These are phyloP conservation scores for Mayetiola destructor DNA, from an alignment of 2,888 invertebrate genomes.

Conservation along the genomic window DNA sequence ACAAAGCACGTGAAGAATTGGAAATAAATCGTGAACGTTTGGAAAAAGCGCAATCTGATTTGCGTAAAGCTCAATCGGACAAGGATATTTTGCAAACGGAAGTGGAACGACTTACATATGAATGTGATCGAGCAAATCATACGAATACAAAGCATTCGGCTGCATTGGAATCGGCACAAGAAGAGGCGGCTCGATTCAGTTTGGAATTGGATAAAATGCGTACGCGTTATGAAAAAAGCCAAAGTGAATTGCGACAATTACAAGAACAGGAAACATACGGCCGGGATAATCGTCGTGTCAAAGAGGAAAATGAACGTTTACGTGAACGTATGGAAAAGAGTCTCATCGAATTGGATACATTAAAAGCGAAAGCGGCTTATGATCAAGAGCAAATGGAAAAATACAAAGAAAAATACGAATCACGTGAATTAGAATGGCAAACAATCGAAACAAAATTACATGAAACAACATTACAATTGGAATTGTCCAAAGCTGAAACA, in stretches of 20 bases:
- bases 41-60: conserved; percentile 75
- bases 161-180: conserved; percentile 75
- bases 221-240: conserved; percentile 76
- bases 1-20: conserved; percentile 77
- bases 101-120: conserved; percentile 69
- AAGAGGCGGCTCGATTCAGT: conserved; percentile 74
- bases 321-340: conserved; percentile 68
- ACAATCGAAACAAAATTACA: conserved; percentile 62
- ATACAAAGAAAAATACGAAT: conserved; percentile 60
- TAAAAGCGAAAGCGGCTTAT: conserved; percentile 65
- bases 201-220: conserved; percentile 81
- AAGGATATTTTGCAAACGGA: conserved; percentile 76
- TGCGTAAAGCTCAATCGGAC: conserved; percentile 66
- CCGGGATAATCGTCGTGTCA: conserved; percentile 64
- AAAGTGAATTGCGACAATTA: conserved; percentile 65
- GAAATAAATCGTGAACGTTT: conserved; percentile 79
- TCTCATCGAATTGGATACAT: conserved; percentile 62
- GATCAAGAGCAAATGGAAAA: conserved; percentile 60
- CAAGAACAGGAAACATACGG: conserved; percentile 68
- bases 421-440: conserved; percentile 58
- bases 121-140: conserved; percentile 72
- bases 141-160: conserved; percentile 74
- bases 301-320: conserved; percentile 66
- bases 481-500: conserved; percentile 63
- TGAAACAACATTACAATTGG: conserved; percentile 66